Conservation (phyloP, 2,797 vertebrate genomes). For the Okamejei kenojei region DNA sequence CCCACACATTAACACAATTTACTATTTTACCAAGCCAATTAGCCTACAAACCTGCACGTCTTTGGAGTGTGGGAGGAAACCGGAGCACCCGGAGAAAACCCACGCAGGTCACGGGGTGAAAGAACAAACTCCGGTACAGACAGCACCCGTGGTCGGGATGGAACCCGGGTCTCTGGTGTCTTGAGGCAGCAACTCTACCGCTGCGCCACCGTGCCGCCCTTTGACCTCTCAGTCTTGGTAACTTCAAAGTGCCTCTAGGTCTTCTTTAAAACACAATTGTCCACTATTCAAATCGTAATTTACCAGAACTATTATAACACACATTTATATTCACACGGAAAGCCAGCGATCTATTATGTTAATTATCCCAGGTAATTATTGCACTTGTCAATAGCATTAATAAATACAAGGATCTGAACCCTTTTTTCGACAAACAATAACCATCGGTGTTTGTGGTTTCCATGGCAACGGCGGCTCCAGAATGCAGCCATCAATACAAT, state of each 20-base stretch:
- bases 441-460: not conserved
- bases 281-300: not conserved
- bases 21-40: too few species aligned
- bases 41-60: too few species aligned
- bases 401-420: not conserved
- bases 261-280: not conserved
- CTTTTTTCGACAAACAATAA: not conserved
- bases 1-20: too few species aligned
- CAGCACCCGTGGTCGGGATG: too few species aligned
- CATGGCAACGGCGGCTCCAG: not conserved
- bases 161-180: too few species aligned
- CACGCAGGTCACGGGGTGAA: too few species aligned
- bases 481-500: not conserved
- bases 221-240: not conserved
- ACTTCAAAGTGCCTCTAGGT: not conserved
- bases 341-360: constrained; percentile 2
- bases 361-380: constrained; percentile 9
- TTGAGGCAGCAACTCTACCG: too few species aligned
- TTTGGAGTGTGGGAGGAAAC: too few species aligned
- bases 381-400: not conserved
- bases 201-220: too few species aligned
- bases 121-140: too few species aligned
- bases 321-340: not conserved
- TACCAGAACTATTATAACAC: not conserved
- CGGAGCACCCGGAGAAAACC: too few species aligned